These are phyloP conservation scores for Mareca penelope DNA, from an alignment of 2,797 vertebrate species.

Conservation along the genomic window DNA sequence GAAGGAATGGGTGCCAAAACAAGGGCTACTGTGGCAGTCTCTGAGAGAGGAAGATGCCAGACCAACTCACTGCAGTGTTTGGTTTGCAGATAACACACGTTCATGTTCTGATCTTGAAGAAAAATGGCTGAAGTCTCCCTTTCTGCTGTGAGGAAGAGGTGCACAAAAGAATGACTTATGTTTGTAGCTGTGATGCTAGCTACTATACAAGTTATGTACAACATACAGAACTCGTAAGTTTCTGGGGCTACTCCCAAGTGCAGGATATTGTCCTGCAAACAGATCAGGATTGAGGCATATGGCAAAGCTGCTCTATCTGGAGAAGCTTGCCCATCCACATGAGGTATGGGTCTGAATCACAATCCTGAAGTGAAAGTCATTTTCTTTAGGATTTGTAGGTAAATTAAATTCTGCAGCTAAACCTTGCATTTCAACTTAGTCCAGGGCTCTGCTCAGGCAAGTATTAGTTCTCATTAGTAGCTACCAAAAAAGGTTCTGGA, in stretches of 20 bases:
- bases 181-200: too few species aligned
- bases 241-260: not conserved
- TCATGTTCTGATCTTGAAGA: not conserved
- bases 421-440: not conserved
- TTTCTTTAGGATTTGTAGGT: not conserved
- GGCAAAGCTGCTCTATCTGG: not conserved
- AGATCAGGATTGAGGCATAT: not conserved
- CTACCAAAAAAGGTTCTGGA: constrained; percentile 4
- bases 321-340: not conserved
- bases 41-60: not conserved
- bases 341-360: not conserved
- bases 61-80: not conserved
- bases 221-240: not conserved
- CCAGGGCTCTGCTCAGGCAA: not conserved
- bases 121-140: not conserved
- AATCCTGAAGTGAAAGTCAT: not conserved
- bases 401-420: not conserved
- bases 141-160: not conserved
- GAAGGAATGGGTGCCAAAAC: not conserved
- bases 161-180: fast-evolving
- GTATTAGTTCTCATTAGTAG: constrained; percentile 1
- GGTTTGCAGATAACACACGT: not conserved
- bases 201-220: not conserved
- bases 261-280: not conserved
- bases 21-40: not conserved